Base-by-base conservation (phyloP, 92 coral and sea anemone species). In the Heliopora coerulea region DNA sequence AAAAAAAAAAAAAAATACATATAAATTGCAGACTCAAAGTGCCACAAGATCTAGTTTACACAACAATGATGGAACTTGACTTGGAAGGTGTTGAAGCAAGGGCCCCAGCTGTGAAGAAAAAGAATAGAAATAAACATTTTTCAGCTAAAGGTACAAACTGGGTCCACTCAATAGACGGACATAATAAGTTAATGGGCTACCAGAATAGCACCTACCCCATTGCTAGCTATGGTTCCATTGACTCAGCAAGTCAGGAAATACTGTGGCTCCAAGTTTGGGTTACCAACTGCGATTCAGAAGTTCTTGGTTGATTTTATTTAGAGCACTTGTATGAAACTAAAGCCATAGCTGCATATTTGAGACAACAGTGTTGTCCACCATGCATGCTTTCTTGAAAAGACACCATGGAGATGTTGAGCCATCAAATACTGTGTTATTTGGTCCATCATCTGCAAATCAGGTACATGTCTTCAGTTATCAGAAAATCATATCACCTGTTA, bases 171-270 rank as follows among this genome's bases (percentile, higher is more conserved):
- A 13, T 61, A 1, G 67, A 61, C 32, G 67, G 67, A 0, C 80
- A 81, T n/a, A 74, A 81, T 21, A 81, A 81, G 35, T 62, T 81
- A 11, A 73, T 73, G 85, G 85, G 80, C 27, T 76, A 82, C 41
- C 86, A 82, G 64, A 76, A 82, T 40, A 59, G 81, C 15, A 84
- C 83, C 44, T 84, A 49, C 63, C 68, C 84, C 32, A 40, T 84
- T 21, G 88, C 88, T 48, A 48, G 80, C 57, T 80, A 85, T 74
- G 89, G 89, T 19, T 85, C 82, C 54, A 37, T 85, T 19, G 82
- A 84, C 50, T 61, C 84, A 29, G 82, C 88, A 13, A 84, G 88
- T 70, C 25, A 78, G 20, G 63, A 84, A 62, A 60, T 80, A 20
- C 49, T 84, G 39, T 80, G 73, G 85, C 54, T 74, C 27, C 41